phyloP scores from a whole-genome alignment of 2,888 invertebrate genomes.

The Acanthacorydalis orientalis region DNA sequence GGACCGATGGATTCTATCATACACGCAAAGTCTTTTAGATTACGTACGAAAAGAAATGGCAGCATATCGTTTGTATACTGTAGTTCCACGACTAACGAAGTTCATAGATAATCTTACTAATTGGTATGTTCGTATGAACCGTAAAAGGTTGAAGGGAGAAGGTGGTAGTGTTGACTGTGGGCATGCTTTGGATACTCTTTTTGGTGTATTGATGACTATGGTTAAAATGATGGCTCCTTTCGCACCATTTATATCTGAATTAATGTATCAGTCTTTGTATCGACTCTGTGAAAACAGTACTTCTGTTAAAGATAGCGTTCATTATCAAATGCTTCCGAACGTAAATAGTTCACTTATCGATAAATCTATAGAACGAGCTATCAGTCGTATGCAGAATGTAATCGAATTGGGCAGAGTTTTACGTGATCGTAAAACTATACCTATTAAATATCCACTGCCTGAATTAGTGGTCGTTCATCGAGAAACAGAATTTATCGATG shows the following conservation, averaged over 20 bases:
- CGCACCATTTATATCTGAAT: slow-evolving; percentile 89
- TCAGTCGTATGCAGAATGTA: slow-evolving; percentile 84
- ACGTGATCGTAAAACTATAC: slow-evolving; percentile 83
- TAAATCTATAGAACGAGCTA: slow-evolving; percentile 72
- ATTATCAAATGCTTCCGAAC: slow-evolving; percentile 79
- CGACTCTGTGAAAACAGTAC: slow-evolving; percentile 35
- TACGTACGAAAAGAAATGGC: slow-evolving; percentile 89
- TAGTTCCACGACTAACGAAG: slow-evolving; percentile 82
- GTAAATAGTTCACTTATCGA: slow-evolving; percentile 57
- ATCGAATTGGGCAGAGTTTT: slow-evolving; percentile 88
- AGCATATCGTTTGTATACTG: slow-evolving; percentile 87
- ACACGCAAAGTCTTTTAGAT: slow-evolving; percentile 79
- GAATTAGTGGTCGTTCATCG: slow-evolving; percentile 92
- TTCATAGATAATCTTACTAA: slow-evolving; percentile 97
- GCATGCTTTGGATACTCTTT: slow-evolving; percentile 73
- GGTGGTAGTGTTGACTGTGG: slow-evolving; percentile 63
- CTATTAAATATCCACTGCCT: slow-evolving; percentile 90
- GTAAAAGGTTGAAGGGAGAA: slow-evolving; percentile 88
- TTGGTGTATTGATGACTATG: slow-evolving; percentile 75
- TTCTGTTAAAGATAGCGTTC: slow-evolving; percentile 57
- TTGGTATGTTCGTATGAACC: slow-evolving; percentile 96
- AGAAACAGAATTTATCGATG: slow-evolving; percentile 56
- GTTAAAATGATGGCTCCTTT: slow-evolving; percentile 92
- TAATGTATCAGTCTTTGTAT: slow-evolving; percentile 80
- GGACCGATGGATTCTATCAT: slow-evolving; percentile 96